phyloP scores from a whole-genome alignment of 2,113 vertebrate species.

The Colossoma macropomum region DNA sequence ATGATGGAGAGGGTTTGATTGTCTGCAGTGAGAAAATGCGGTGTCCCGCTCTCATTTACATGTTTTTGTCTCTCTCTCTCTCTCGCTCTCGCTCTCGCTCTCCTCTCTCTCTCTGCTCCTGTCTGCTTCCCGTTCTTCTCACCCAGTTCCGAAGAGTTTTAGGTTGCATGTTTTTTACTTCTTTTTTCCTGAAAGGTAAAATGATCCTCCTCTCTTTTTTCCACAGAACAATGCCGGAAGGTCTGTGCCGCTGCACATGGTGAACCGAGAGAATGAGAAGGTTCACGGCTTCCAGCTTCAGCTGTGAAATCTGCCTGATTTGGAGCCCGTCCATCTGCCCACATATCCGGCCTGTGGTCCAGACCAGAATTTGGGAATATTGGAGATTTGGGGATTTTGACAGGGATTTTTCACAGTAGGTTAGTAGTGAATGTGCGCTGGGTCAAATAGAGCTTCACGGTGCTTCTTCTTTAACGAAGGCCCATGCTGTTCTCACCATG shows the following conservation, averaged over 20 bases:
- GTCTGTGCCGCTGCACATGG: constrained; percentile 46
- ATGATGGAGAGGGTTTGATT: too few relatives aligned
- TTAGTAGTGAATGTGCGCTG: constrained; percentile 23
- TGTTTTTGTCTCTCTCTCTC: too few relatives aligned
- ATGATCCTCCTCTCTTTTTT: constrained; percentile 65
- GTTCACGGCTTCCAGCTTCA: constrained; percentile 25
- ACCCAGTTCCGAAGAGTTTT: constrained; percentile 71
- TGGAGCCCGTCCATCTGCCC: constrained; percentile 45
- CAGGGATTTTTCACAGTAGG: constrained; percentile 27
- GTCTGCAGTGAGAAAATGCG: too few relatives aligned
- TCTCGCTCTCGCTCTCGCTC: too few relatives aligned
- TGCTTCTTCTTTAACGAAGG: neutral
- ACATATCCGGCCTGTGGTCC: constrained; percentile 18
- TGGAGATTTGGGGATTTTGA: constrained; percentile 9
- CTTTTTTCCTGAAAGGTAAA: constrained; percentile 75
- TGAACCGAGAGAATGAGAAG: constrained; percentile 6
- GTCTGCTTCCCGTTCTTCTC: constrained; percentile 48
- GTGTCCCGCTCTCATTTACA: too few relatives aligned
- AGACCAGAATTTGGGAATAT: constrained; percentile 17
- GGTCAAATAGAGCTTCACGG: constrained; percentile 12
- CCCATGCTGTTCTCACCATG: constrained; percentile 7
- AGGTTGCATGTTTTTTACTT: constrained; percentile 65
- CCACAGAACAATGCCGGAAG: constrained; percentile 65
- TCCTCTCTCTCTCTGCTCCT: constrained; percentile 2
- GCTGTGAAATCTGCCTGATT: constrained; percentile 42